Evolutionary conservation across 2,797 vertebrate genomes (phyloP).

Genomic region (Esox masquinongy): DNA sequence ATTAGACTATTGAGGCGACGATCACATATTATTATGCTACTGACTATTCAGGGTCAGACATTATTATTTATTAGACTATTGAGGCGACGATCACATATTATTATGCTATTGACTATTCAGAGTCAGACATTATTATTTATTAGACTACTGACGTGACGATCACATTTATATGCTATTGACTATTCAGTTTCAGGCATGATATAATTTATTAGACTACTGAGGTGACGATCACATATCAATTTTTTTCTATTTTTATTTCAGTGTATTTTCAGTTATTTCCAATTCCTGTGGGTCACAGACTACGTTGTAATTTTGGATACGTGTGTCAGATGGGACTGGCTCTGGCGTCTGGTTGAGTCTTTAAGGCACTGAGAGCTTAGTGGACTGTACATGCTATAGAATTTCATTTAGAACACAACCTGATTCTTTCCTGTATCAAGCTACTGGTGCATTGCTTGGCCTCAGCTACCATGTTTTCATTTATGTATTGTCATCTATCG

Average conservation of each 20-base stretch:
- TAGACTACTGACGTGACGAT: too few species aligned
- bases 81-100: too few species aligned
- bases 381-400: not conserved
- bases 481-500: slow-evolving; percentile 67
- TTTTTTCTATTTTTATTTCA: slow-evolving; percentile 16
- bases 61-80: too few species aligned
- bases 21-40: too few species aligned
- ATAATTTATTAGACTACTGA: too few species aligned
- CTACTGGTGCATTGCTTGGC: slow-evolving; percentile 44
- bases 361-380: slow-evolving; percentile 31
- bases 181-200: too few species aligned
- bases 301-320: slow-evolving; percentile 55
- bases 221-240: slow-evolving; percentile 10
- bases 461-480: slow-evolving; percentile 64
- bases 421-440: slow-evolving; percentile 19
- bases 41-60: too few species aligned
- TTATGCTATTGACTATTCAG: too few species aligned
- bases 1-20: too few species aligned
- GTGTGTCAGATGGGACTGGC: slow-evolving; percentile 47
- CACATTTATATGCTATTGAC: too few species aligned
- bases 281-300: slow-evolving; percentile 62
- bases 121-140: too few species aligned
- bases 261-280: not conserved
- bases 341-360: slow-evolving; percentile 48
- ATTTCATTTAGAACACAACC: not conserved